A percentile compares a stretch with the other conserved stretches of the same genome.
These are phyloP conservation scores for Styela clava DNA, from an alignment of 23 tunicate species.

Conservation along the genomic window DNA sequence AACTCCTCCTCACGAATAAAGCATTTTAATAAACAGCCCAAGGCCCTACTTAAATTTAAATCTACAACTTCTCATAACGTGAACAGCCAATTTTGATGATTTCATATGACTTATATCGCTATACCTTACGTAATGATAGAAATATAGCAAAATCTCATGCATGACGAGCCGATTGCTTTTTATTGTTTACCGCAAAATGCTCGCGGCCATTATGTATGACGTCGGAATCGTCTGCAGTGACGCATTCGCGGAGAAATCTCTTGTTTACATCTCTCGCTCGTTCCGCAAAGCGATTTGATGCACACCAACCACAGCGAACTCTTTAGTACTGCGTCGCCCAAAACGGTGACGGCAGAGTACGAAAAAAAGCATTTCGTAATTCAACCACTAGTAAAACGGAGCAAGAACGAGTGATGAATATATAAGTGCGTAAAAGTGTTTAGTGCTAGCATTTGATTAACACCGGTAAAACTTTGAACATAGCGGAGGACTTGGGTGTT, in stretches of 20 bases:
- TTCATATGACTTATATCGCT: neutral
- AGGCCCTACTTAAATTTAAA: neutral
- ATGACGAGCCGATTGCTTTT: neutral
- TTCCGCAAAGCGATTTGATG: neutral
- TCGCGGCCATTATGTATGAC: neutral
- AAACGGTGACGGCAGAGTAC: too few species aligned
- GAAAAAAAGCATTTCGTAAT: too few species aligned
- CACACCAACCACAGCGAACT: neutral
- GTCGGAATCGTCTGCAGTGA: conserved; percentile 7
- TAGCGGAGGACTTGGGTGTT: too few species aligned
- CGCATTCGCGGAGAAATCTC: conserved; percentile 43
- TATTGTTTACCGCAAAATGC: conserved; percentile 12
- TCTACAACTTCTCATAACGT: neutral
- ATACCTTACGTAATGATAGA: neutral
- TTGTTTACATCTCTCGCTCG: conserved; percentile 4
- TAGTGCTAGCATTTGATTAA: too few species aligned
- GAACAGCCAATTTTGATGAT: neutral
- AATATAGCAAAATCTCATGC: neutral
- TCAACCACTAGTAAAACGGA: too few species aligned
- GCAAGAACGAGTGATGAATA: too few species aligned
- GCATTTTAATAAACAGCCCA: too few species aligned
- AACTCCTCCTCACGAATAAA: neutral
- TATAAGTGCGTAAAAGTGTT: too few species aligned
- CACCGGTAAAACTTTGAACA: too few species aligned
- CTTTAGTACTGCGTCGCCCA: too few species aligned